Evolutionary conservation across 2,113 vertebrate species (phyloP).

Genomic region (Engystomops pustulosus): DNA sequence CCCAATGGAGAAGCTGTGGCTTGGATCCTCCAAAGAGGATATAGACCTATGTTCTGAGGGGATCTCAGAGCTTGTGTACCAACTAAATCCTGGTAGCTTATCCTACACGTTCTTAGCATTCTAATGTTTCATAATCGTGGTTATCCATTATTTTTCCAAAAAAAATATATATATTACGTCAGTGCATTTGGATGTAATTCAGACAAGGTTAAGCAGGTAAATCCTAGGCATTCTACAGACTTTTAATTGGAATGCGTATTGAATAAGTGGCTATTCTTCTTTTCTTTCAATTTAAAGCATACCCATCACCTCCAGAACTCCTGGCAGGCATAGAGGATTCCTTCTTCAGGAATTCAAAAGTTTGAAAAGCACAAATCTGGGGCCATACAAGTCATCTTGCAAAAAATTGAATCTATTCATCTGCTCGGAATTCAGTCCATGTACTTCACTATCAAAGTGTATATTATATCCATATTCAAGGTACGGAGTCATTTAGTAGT

Average conservation of each 20-base stretch:
- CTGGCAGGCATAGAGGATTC: not conserved
- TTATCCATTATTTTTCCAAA: too few species aligned
- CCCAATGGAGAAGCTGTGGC: too few species aligned
- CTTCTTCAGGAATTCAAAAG: constrained; percentile 43
- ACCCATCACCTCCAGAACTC: constrained; percentile 17
- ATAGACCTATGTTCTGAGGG: too few species aligned
- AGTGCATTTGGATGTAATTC: too few species aligned
- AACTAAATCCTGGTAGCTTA: too few species aligned
- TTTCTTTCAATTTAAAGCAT: not conserved
- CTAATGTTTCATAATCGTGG: too few species aligned
- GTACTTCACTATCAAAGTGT: constrained; percentile 9
- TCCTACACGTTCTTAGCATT: too few species aligned
- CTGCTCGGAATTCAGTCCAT: constrained; percentile 41
- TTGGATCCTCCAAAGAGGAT: too few species aligned
- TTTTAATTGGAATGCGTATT: not conserved
- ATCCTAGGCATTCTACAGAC: not conserved
- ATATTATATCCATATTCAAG: constrained; percentile 49
- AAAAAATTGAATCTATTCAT: constrained; percentile 53
- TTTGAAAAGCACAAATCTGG: not conserved
- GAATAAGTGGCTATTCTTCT: not conserved
- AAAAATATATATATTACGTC: too few species aligned
- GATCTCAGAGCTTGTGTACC: too few species aligned
- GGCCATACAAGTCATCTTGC: constrained; percentile 25
- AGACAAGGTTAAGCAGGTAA: too few species aligned
- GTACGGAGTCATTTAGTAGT: constrained; percentile 58